Conservation (phyloP, 2,797 vertebrate species). For the Pangasius macronema region DNA sequence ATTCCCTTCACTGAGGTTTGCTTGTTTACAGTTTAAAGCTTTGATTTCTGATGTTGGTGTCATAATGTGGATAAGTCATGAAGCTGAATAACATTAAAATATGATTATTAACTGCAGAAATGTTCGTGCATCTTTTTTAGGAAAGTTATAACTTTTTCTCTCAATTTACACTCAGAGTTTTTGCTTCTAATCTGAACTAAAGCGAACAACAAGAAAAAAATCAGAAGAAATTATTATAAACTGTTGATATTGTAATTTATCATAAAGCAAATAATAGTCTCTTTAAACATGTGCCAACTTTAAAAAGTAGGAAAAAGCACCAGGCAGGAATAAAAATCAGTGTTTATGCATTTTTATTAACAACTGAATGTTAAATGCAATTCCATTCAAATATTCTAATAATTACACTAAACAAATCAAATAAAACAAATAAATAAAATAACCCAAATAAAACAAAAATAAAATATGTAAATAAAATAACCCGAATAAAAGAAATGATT, state of each 20-base stretch:
- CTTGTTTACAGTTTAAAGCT: slow-evolving; percentile 31
- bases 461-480: no score
- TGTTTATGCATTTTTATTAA: not conserved
- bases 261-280: not conserved
- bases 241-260: not conserved
- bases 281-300: not conserved
- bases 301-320: not conserved
- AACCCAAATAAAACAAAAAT: no score
- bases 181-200: no score
- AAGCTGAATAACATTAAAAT: not conserved
- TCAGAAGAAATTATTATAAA: not conserved
- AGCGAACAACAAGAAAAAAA: not conserved
- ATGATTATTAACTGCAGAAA: not conserved
- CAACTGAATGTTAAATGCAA: not conserved
- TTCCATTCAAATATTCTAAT: not conserved
- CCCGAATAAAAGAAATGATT: not conserved
- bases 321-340: not conserved
- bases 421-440: not conserved
- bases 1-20: not conserved
- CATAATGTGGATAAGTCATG: not conserved
- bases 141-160: not conserved
- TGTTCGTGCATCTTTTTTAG: not conserved
- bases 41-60: slow-evolving; percentile 32
- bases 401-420: not conserved
- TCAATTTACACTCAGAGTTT: not conserved